Evolutionary conservation across 2,113 vertebrate species (phyloP), one percentile per base, ranked within the genome.

Genomic region (Forbesichthys papilliferus): DNA sequence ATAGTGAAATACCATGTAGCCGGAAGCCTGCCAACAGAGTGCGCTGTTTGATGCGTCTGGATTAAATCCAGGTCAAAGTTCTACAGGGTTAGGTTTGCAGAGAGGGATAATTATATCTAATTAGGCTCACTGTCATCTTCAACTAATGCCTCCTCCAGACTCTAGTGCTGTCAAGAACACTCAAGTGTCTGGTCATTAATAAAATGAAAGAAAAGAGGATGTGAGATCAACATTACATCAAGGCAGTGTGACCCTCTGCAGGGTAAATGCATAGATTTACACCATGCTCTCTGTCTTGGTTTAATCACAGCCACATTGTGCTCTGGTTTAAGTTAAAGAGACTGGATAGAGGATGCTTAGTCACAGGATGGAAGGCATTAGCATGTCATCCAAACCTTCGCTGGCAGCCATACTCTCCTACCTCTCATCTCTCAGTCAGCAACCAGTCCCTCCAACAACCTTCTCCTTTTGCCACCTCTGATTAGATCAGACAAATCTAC

Each of bases 41-140:
- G 80, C 72, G 76, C 84, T 77, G 71, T 72, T 54, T 61, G 51
- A 80, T 71, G 42, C 63, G 58, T 71, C 65, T 71, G 74, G 36
- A 55, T 67, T 68, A 54, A 79, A 52, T 66, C 71, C 5, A 73
- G 48, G 48, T 66, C 69, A 73, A 71, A 34, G 54, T 68, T 73
- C 59, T 62, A 69, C 61, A 86, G 59, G 71, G 54, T 71, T 73
- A 64, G 78, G 74, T 78, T 27, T 73, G 71, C 69, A 82, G 69
- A 84, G 55, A 72, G 61, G 61, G 71, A 83, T 86, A 84, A 86
- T 92, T 89, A 84, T 71, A 68, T 86, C 79, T 82, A 81, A 88
- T 89, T 90, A 85, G 84, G 79, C 66, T 85, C 73, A 78, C 74
- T 85, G 84, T 82, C 78, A 88, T 83, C 80, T 76, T 78, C 62